These are phyloP conservation scores for Luffia ferchaultella DNA, from an alignment of 2,888 invertebrate species.

Conservation along the genomic window DNA sequence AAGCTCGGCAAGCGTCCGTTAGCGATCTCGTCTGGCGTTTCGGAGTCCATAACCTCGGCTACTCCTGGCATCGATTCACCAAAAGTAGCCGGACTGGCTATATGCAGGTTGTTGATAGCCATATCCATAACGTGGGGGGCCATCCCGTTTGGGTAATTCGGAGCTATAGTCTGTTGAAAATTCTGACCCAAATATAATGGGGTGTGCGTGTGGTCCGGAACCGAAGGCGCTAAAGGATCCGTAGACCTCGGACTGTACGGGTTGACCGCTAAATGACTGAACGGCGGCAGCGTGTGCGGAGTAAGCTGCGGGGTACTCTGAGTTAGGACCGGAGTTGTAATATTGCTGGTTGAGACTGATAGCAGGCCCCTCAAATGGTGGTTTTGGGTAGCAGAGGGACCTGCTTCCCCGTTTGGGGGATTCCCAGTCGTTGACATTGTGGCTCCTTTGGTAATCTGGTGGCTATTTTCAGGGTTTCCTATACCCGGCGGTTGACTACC, in stretches of 20 bases:
- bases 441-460: constrained; percentile 44
- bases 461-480: constrained; percentile 50
- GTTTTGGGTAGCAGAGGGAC: constrained; percentile 89
- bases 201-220: constrained; percentile 67
- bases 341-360: constrained; percentile 77
- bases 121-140: constrained; percentile 86
- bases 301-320: constrained; percentile 64
- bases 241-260: constrained; percentile 66
- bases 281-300: constrained; percentile 64
- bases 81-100: constrained; percentile 84
- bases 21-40: constrained; percentile 43
- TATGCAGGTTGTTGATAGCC: constrained; percentile 73
- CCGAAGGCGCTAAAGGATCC: constrained; percentile 67
- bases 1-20: constrained; percentile 71
- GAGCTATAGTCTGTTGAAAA: constrained; percentile 67
- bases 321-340: constrained; percentile 64
- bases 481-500: constrained; percentile 63
- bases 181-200: constrained; percentile 68
- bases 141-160: constrained; percentile 85
- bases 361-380: constrained; percentile 94
- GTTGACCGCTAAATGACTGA: constrained; percentile 68
- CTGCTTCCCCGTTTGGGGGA: constrained; percentile 97
- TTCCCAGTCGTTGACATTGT: constrained; percentile 69
- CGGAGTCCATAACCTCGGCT: constrained; percentile 56
- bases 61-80: constrained; percentile 70